Base-by-base conservation (phyloP, 1,140 invertebrate species). In the Trachymyrmex cornetzi region DNA sequence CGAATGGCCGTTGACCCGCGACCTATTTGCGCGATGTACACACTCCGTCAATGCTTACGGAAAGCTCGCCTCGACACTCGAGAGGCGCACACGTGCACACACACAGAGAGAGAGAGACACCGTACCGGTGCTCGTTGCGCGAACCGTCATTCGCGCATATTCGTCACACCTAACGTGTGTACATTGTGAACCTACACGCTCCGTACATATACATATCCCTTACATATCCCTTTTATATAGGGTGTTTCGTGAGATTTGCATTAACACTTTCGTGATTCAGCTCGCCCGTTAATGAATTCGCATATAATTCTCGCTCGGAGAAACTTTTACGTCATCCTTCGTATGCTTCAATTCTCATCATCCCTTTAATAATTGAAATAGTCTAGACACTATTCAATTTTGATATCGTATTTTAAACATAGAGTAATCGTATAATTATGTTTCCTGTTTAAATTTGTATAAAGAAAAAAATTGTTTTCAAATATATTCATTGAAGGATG, bases 1-100 rank as follows among this genome's bases (percentile, higher is more conserved):
- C 85, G 77, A 86, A 86, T 86, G 85, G 85, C 64, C 75, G 61
- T 86, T 86, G 85, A 86, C 85, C 85, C 77, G 77, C 85, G 85
- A 86, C 85, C 85, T 86, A 86, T 86, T 86, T 86, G 77, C 77
- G 57, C 77, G 64, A 79, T 69, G 85, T 86, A 86, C 85, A 80
- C 64, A 80, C 75, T 86, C 75, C 64, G 85, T 86, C 85, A 86
- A 81, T 86, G 85, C 75, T 80, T 86, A 86, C 82, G 48, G 63
- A 84, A 84, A 84, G 80, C 80, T 81, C 77, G 30, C 48, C 79
- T 84, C 80, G 69, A 74, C 69, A 61, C 69, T 84, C 69, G 67
- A 82, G 67, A 53, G 24, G 53, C 22, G 38, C 53, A 48, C 34
- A 12, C 50, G 14, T 30, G 2, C 30, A 57, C 22, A 57, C 3